phyloP scores from a whole-genome alignment of 2,888 invertebrate species.

The Aphidius colemani region DNA sequence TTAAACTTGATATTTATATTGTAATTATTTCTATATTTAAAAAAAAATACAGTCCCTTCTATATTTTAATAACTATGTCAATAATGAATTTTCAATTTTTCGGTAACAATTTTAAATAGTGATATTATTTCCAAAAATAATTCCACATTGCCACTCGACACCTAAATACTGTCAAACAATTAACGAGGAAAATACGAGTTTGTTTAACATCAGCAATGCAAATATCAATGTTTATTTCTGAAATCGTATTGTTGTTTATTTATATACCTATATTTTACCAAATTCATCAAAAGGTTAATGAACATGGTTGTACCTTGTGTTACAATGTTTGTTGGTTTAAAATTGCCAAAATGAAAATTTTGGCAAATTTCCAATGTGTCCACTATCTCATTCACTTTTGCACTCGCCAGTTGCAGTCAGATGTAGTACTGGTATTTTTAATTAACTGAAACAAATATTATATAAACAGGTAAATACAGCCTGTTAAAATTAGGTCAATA shows the following conservation, averaged over 20 bases:
- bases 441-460: constrained; percentile 18
- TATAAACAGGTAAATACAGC: background rate
- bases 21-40: no score
- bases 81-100: no score
- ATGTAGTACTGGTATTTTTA: constrained; percentile 18
- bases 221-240: constrained; percentile 19
- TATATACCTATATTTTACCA: background rate
- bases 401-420: background rate
- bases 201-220: constrained; percentile 16
- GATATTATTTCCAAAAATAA: background rate
- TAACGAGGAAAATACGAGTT: background rate
- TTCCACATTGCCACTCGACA: no score
- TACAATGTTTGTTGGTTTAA: constrained; percentile 20
- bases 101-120: background rate
- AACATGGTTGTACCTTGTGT: constrained; percentile 18
- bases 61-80: no score
- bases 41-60: no score
- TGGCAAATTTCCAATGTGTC: constrained; percentile 13
- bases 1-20: no score
- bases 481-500: no score
- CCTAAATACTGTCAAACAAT: no score
- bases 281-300: constrained; percentile 16
- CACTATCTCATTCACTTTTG: constrained; percentile 5
- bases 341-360: constrained; percentile 15
- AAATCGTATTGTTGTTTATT: background rate